A percentile compares a stretch with the other conserved stretches of the same genome.
These are phyloP conservation scores for Crepidodera aurea DNA, from an alignment of 2,888 invertebrate species.

Conservation along the genomic window DNA sequence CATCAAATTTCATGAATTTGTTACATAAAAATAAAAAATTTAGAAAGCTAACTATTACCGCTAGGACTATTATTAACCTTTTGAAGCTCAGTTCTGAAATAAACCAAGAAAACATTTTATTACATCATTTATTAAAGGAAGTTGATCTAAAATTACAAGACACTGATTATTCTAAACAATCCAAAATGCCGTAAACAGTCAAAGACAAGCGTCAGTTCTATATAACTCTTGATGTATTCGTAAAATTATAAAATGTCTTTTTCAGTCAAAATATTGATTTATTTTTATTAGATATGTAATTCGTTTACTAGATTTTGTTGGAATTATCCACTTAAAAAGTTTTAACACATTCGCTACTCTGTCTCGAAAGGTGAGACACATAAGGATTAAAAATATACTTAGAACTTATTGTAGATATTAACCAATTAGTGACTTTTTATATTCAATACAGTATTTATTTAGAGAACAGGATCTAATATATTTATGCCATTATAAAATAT, in stretches of 20 bases:
- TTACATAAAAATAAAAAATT: conserved; percentile 3
- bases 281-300: not conserved
- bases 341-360: not conserved
- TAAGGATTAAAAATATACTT: no score
- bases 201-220: conserved; percentile 48
- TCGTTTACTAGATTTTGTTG: not conserved
- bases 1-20: not conserved
- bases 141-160: conserved; percentile 41
- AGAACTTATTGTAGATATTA: no score
- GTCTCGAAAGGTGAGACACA: no score
- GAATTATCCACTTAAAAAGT: conserved; percentile 12
- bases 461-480: no score
- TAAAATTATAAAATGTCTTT: conserved; percentile 8
- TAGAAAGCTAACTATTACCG: not conserved
- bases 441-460: no score
- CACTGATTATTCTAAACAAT: conserved; percentile 44
- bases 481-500: no score
- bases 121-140: conserved; percentile 47
- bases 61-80: conserved; percentile 52
- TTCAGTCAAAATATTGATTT: conserved; percentile 15
- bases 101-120: conserved; percentile 50
- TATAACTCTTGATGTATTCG: conserved; percentile 56
- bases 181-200: conserved; percentile 32
- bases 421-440: no score
- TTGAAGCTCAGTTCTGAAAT: conserved; percentile 59